These are phyloP conservation scores for Globodera ellingtonae DNA, from an alignment of 1,140 invertebrate genomes.

Conservation along the genomic window DNA sequence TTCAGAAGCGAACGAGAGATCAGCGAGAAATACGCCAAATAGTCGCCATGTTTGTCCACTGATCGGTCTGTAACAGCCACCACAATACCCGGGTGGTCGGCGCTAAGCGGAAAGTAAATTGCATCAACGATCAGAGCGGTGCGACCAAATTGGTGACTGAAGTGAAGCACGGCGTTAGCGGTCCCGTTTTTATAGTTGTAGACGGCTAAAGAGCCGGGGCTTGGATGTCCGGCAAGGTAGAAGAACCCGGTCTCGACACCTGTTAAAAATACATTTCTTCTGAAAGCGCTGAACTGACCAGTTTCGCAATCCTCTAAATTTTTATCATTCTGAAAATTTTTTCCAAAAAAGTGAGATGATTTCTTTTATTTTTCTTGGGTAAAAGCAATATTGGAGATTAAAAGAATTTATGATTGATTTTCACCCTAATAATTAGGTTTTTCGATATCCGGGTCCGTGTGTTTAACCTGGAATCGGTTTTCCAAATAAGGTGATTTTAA, in stretches of 20 bases:
- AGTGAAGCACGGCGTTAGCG: background rate
- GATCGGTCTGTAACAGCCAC: conserved; percentile 29
- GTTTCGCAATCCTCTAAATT: too few relatives aligned
- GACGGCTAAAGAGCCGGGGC: conserved; percentile 16
- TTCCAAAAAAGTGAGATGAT: too few relatives aligned
- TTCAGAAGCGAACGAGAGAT: conserved; percentile 17
- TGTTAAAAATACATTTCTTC: conserved; percentile 5
- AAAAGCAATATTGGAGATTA: too few relatives aligned
- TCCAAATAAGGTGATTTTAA: too few relatives aligned
- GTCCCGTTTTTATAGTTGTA: conserved; percentile 30
- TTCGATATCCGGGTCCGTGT: too few relatives aligned
- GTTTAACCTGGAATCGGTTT: too few relatives aligned
- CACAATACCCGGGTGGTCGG: conserved; percentile 24
- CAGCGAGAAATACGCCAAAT: conserved; percentile 35
- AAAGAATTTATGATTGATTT: too few relatives aligned
- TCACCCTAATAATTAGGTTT: too few relatives aligned
- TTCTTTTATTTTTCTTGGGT: too few relatives aligned
- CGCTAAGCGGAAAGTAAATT: conserved; percentile 35
- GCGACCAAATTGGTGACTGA: conserved; percentile 30
- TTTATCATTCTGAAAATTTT: too few relatives aligned
- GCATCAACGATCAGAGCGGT: conserved; percentile 28
- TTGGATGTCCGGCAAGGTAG: conserved; percentile 7
- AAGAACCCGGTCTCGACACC: conserved; percentile 30
- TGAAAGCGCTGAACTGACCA: background rate
- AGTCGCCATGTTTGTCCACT: conserved; percentile 27